Evolutionary conservation across 2,888 invertebrate species (phyloP).

Genomic region (Metallyticus violacea): DNA sequence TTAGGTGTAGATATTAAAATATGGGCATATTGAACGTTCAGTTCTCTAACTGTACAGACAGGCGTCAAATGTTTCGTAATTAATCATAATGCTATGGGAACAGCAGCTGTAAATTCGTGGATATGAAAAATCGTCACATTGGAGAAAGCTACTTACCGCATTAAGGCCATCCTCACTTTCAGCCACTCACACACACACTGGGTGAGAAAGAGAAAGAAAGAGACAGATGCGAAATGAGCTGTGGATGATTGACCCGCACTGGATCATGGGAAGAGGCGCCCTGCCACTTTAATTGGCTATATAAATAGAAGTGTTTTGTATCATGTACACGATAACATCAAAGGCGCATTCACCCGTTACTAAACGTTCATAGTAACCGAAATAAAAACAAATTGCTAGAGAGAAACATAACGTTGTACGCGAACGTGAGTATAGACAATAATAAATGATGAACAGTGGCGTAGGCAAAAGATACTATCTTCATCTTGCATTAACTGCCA

Average conservation of each 20-base stretch:
- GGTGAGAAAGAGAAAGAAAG: too few species aligned
- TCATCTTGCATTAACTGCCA: too few species aligned
- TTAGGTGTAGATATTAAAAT: too few species aligned
- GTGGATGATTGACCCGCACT: slow-evolving; percentile 12
- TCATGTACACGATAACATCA: not conserved
- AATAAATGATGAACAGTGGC: not conserved
- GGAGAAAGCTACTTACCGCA: not conserved
- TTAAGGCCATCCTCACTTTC: not conserved
- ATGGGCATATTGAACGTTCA: too few species aligned
- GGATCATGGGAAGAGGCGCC: not conserved
- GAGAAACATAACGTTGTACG: too few species aligned
- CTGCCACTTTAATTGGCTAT: not conserved
- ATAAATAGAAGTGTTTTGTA: not conserved
- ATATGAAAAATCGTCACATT: too few species aligned
- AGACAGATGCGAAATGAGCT: not conserved
- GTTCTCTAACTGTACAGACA: too few species aligned
- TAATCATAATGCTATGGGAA: too few species aligned
- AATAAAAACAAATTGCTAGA: not conserved
- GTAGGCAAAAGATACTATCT: too few species aligned
- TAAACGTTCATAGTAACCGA: not conserved
- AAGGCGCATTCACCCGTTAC: not conserved
- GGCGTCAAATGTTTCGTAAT: too few species aligned
- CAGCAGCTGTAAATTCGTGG: too few species aligned
- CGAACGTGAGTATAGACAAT: too few species aligned
- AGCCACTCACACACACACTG: not conserved